phyloP scores from a whole-genome alignment of 53 echinoderm and acorn worm genomes.

The Glandiceps talaboti region DNA sequence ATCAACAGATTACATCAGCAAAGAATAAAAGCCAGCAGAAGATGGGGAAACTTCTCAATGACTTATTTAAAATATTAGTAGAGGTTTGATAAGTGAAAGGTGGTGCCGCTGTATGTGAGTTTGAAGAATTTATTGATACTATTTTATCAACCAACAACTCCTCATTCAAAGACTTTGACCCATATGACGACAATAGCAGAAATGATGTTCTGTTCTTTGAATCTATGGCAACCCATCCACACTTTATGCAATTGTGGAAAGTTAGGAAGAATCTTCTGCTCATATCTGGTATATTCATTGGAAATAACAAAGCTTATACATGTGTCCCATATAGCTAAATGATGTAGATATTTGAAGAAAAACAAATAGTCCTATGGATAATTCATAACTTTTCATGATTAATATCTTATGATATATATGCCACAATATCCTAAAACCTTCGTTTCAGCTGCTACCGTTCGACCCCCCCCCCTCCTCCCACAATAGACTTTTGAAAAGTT shows the following conservation, averaged over 20 bases:
- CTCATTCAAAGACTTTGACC: background rate
- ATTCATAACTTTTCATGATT: too few relatives aligned
- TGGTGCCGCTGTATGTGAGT: slow-evolving; percentile 1
- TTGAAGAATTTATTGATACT: background rate
- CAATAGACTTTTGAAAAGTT: too few relatives aligned
- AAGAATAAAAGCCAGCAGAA: slow-evolving; percentile 22
- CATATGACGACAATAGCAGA: background rate
- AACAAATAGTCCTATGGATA: too few relatives aligned
- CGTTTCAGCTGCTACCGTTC: too few relatives aligned
- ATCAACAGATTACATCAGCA: slow-evolving; percentile 7
- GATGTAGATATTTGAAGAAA: too few relatives aligned
- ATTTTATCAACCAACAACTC: background rate
- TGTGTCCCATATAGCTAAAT: too few relatives aligned
- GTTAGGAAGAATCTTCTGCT: slow-evolving; percentile 19
- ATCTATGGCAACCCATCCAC: background rate
- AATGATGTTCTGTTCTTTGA: background rate
- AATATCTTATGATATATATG: too few relatives aligned
- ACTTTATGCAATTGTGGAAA: slow-evolving; percentile 9
- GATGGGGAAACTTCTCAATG: slow-evolving; percentile 18
- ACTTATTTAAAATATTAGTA: too few relatives aligned
- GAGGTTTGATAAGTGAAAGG: background rate
- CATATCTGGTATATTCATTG: too few relatives aligned
- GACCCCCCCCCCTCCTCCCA: too few relatives aligned
- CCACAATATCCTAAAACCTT: too few relatives aligned
- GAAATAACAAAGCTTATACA: too few relatives aligned